Base-by-base conservation (phyloP, 2,113 vertebrate genomes). In the Xiphophorus couchianus region DNA sequence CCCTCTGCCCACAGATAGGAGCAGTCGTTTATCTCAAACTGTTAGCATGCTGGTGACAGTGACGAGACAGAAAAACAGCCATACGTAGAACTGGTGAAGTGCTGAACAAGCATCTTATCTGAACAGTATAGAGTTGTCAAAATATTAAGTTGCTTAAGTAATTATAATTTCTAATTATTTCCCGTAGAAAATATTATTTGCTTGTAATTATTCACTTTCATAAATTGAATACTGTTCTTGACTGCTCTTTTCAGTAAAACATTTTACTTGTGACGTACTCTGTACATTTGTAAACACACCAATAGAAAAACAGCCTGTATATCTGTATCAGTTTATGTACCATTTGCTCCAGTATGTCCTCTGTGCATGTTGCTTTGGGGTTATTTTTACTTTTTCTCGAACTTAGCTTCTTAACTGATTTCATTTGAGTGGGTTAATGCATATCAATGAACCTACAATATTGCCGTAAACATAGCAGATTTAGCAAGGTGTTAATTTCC, bases 1-100 rank as follows among this genome's bases (percentile, higher is more conserved):
- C 91, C 88, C 88, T 88, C 67, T 81, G 54, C 80, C 86, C 87
- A 90, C 80, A 88, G 86, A 93, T 92, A 89, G 86, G 71, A 84
- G 65, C 72, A 87, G 87, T 62, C 76, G 79, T 92, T 88, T 84
- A 90, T 88, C 89, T 85, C 33, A 48, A 62, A 81, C 74, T 81
- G 62, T 76, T n/a, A 58, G 77, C 79, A 76, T 82, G 71, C 37
- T 37, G 65, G 51, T 62, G 31, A 58, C 27, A 62, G 68, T 61
- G 74, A 74, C 27, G 63, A 68, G 69, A 79, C 65, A 9, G 11
- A 67, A 73, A 76, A 66, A 78, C 17, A 25, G 67, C 39, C 54
- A 25, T 62, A 54, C 51, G 61, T 66, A 60, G 28, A 48, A 62
- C 30, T 35, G 28, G 65, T 9, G 75, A 71, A 86, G 58, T 79